These are phyloP conservation scores for Drosophila parvula DNA, from an alignment of 1,140 invertebrate species.

Conservation along the genomic window DNA sequence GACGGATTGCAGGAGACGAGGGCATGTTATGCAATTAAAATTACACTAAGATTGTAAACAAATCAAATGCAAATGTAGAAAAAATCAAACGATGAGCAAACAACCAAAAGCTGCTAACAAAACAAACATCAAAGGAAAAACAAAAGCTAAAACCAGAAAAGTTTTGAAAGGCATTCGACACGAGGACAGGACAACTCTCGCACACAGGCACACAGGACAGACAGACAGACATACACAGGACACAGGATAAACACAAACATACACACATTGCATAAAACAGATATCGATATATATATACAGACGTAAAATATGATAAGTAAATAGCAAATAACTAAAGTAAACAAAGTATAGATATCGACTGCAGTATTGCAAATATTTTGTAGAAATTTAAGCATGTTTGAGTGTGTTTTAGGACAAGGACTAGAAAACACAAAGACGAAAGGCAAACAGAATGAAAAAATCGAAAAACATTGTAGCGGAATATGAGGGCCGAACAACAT, in stretches of 20 bases:
- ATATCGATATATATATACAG: slow-evolving; percentile 61
- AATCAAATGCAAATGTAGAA: slow-evolving; percentile 75
- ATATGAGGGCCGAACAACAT: slow-evolving; percentile 48
- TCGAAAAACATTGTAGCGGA: slow-evolving; percentile 55
- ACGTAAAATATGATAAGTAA: slow-evolving; percentile 74
- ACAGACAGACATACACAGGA: slow-evolving; percentile 30
- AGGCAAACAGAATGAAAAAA: slow-evolving; percentile 57
- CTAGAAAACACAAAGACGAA: slow-evolving; percentile 54
- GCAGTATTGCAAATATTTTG: slow-evolving; percentile 84
- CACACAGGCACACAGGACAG: slow-evolving; percentile 14
- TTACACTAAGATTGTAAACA: slow-evolving; percentile 66
- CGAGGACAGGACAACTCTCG: slow-evolving; percentile 37
- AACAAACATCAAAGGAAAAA: slow-evolving; percentile 59
- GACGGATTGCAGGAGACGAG: slow-evolving; percentile 19
- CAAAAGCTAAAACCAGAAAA: slow-evolving; percentile 42
- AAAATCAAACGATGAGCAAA: slow-evolving; percentile 83
- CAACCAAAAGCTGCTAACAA: slow-evolving; percentile 80
- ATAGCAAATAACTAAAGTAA: slow-evolving; percentile 77
- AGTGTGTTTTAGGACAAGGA: slow-evolving; percentile 70
- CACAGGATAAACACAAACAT: slow-evolving; percentile 43
- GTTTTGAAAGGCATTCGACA: slow-evolving; percentile 62
- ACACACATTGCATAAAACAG: slow-evolving; percentile 29
- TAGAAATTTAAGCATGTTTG: slow-evolving; percentile 84
- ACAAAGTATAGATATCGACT: slow-evolving; percentile 82
- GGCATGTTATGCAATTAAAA: slow-evolving; percentile 76